Evolutionary conservation across 2,888 invertebrate species (phyloP).

Genomic region (Listrodromus nycthemerus): DNA sequence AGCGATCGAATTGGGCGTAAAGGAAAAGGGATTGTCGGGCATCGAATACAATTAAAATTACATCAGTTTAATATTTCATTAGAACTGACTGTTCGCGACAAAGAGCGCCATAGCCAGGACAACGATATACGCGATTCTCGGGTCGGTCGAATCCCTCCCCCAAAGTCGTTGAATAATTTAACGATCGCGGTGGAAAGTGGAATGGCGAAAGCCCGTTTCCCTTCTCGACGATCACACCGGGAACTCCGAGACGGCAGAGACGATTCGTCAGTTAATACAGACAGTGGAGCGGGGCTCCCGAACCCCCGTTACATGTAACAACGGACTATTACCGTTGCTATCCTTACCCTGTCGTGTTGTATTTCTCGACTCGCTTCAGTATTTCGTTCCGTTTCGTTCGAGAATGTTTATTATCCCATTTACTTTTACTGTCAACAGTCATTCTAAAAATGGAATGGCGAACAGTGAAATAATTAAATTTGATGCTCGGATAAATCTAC

Average conservation of each 20-base stretch:
- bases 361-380: conserved; percentile 36
- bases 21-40: conserved; percentile 23
- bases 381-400: conserved; percentile 25
- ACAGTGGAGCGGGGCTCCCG: neutral
- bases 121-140: conserved; percentile 32
- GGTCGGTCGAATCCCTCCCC: neutral
- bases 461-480: neutral
- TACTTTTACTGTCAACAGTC: neutral
- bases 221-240: conserved; percentile 70
- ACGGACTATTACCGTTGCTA: conserved; percentile 36
- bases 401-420: neutral
- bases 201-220: conserved; percentile 76
- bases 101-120: neutral
- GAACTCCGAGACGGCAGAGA: conserved; percentile 39
- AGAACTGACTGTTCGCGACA: conserved; percentile 65
- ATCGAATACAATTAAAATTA: conserved; percentile 69
- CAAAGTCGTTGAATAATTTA: conserved; percentile 75
- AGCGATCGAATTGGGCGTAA: neutral
- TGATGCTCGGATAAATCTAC: neutral
- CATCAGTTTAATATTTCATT: conserved; percentile 74
- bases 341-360: conserved; percentile 18
- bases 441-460: neutral
- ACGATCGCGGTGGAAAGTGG: conserved; percentile 74
- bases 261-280: conserved; percentile 24
- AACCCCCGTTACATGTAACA: conserved; percentile 26